Conservation (phyloP, 2,113 vertebrate species). For the Hepsetus odoe region DNA sequence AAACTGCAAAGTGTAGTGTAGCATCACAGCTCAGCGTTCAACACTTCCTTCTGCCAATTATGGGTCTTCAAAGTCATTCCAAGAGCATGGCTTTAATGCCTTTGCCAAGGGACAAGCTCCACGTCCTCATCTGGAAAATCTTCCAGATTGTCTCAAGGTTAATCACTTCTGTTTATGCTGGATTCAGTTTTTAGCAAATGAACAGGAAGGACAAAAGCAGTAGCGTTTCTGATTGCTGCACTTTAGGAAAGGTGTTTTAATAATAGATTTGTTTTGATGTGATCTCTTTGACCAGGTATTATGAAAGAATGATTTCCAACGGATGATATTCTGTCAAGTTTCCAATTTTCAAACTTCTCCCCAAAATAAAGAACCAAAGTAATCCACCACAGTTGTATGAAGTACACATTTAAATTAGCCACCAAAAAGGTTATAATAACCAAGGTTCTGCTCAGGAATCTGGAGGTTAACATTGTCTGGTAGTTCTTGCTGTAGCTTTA, state of each 20-base stretch:
- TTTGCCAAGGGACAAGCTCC: slow-evolving; percentile 44
- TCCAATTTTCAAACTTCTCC: no score
- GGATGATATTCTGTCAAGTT: no score
- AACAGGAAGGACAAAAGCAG: slow-evolving; percentile 34
- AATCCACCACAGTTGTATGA: no score
- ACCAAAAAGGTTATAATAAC: no score
- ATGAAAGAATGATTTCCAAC: not conserved
- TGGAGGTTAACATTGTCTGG: no score
- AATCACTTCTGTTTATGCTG: slow-evolving; percentile 50
- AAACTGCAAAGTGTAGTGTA: slow-evolving; percentile 26
- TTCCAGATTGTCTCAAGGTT: slow-evolving; percentile 46
- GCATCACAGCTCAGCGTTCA: slow-evolving; percentile 45
- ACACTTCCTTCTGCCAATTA: slow-evolving; percentile 31
- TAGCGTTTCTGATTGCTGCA: slow-evolving; percentile 14
- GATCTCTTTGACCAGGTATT: not conserved
- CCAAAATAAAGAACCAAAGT: no score
- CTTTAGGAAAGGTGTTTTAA: slow-evolving; percentile 29
- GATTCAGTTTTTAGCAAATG: slow-evolving; percentile 46
- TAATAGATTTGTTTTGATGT: slow-evolving; percentile 4
- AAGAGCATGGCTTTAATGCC: slow-evolving; percentile 28
- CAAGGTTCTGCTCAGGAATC: no score
- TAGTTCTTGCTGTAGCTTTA: no score
- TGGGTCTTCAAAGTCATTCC: slow-evolving; percentile 32
- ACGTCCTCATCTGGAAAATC: slow-evolving; percentile 41
- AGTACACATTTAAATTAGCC: no score